A percentile compares a stretch with the other conserved stretches of the same genome.
Evolutionary conservation across 2,797 vertebrate genomes (phyloP).

Genomic region (Melanotaenia boesemani): DNA sequence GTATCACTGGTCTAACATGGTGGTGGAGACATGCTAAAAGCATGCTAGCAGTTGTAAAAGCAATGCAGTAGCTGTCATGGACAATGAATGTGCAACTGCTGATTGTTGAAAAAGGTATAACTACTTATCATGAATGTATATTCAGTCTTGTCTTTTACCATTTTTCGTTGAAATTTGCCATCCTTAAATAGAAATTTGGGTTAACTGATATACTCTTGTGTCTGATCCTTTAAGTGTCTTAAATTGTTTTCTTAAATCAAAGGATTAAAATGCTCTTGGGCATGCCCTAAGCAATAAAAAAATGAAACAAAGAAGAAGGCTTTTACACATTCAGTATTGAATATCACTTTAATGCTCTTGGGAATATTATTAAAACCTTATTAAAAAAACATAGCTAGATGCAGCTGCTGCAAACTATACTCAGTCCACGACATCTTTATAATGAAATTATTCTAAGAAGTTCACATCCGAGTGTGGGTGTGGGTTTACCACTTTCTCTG

Average conservation of each 20-base stretch:
- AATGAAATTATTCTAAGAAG: conserved; percentile 14
- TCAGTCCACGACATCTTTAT: conserved; percentile 11
- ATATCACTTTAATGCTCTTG: conserved; percentile 18
- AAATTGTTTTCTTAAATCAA: background rate
- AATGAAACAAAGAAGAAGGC: background rate
- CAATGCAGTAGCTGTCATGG: too few relatives aligned
- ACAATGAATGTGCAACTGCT: too few relatives aligned
- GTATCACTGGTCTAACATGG: too few relatives aligned
- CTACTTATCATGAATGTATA: too few relatives aligned
- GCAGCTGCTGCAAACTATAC: conserved; percentile 1
- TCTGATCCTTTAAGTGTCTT: background rate
- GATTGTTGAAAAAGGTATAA: too few relatives aligned
- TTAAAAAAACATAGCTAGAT: conserved; percentile 3
- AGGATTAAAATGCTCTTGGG: conserved; percentile 7
- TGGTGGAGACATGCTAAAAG: too few relatives aligned
- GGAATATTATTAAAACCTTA: conserved; percentile 13
- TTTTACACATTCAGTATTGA: conserved; percentile 33
- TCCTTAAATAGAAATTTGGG: background rate
- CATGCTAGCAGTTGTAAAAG: too few relatives aligned
- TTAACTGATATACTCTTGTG: too few relatives aligned
- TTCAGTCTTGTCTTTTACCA: too few relatives aligned
- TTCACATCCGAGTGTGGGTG: conserved; percentile 10
- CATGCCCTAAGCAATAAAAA: conserved; percentile 5
- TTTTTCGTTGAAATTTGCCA: background rate
- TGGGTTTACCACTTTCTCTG: conserved; percentile 11